phyloP scores from a whole-genome alignment of 2,797 vertebrate genomes.

The Melanotaenia parkinsoni region DNA sequence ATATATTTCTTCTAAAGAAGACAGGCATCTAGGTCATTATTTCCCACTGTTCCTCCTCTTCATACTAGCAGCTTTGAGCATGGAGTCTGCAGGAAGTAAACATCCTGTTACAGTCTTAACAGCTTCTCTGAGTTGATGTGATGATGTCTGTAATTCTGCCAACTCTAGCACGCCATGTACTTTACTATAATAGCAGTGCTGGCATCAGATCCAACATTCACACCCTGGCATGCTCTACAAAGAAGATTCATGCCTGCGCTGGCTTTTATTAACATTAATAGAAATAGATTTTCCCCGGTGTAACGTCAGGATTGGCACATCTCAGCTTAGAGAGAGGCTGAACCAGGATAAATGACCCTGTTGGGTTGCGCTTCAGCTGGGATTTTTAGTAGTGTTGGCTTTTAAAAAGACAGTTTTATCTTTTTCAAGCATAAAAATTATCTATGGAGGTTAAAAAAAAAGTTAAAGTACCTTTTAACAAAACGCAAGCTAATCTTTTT shows the following conservation, averaged over 20 bases:
- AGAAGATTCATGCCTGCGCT: slow-evolving; percentile 49
- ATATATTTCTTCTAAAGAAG: neutral
- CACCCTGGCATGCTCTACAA: slow-evolving; percentile 52
- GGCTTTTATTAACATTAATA: slow-evolving; percentile 62
- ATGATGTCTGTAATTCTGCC: slow-evolving; percentile 42
- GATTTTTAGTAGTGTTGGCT: neutral
- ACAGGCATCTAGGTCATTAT: neutral
- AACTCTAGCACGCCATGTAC: slow-evolving; percentile 55
- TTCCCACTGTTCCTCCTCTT: neutral
- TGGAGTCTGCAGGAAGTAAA: slow-evolving; percentile 13
- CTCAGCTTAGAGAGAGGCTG: slow-evolving; percentile 18
- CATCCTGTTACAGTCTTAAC: slow-evolving; percentile 28
- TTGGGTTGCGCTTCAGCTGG: neutral
- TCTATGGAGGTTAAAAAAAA: too few species aligned
- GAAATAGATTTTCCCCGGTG: slow-evolving; percentile 38
- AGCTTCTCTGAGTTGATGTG: slow-evolving; percentile 38
- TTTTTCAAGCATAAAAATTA: too few species aligned
- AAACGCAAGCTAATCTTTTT: neutral
- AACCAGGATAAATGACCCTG: slow-evolving; percentile 18
- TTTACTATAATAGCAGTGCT: slow-evolving; percentile 55
- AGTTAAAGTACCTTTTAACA: neutral
- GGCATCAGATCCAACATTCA: slow-evolving; percentile 57
- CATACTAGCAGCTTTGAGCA: neutral
- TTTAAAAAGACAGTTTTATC: too few species aligned
- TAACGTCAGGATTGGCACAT: slow-evolving; percentile 38